Evolutionary conservation across 2,113 vertebrate species (phyloP).

Genomic region (Prochilodus magdalenae): DNA sequence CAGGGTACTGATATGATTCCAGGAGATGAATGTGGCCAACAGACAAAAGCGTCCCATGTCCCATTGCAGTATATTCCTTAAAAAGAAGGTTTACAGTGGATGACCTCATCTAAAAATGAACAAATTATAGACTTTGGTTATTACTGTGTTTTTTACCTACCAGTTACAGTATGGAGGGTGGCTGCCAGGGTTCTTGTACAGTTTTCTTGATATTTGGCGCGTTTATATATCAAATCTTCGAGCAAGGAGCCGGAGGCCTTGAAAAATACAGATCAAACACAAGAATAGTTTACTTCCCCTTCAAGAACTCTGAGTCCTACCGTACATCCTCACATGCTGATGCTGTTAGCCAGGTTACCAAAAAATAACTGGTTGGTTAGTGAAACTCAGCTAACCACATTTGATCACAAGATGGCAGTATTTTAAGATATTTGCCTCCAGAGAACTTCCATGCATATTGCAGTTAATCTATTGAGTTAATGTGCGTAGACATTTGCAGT

Average conservation of each 20-base stretch:
- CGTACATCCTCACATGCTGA: not conserved
- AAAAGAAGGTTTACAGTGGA: conserved; percentile 18
- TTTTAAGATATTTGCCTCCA: not conserved
- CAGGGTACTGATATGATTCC: conserved; percentile 92
- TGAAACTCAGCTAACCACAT: not conserved
- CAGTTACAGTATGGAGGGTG: conserved; percentile 62
- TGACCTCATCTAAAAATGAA: too few relatives aligned
- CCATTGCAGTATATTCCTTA: conserved; percentile 88
- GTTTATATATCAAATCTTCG: conserved; percentile 80
- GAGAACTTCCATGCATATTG: not conserved
- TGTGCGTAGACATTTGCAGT: not conserved
- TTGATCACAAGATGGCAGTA: conserved; percentile 43
- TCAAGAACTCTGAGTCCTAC: not conserved
- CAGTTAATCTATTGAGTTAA: not conserved
- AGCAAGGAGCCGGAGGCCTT: conserved; percentile 84
- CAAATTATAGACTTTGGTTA: not conserved
- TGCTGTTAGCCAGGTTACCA: not conserved
- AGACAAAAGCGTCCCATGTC: conserved; percentile 85
- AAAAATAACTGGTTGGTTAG: not conserved
- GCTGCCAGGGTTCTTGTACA: conserved; percentile 80
- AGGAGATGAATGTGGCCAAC: conserved; percentile 91
- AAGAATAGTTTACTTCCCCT: not conserved
- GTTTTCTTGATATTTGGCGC: conserved; percentile 84
- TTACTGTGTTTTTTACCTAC: conserved; percentile 67
- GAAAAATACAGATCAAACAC: conserved; percentile 13